Percentiles rank a stretch among this genome's conserved stretches.
Evolutionary conservation across 2,797 vertebrate species (phyloP).

Genomic region (Gouania willdenowi): DNA sequence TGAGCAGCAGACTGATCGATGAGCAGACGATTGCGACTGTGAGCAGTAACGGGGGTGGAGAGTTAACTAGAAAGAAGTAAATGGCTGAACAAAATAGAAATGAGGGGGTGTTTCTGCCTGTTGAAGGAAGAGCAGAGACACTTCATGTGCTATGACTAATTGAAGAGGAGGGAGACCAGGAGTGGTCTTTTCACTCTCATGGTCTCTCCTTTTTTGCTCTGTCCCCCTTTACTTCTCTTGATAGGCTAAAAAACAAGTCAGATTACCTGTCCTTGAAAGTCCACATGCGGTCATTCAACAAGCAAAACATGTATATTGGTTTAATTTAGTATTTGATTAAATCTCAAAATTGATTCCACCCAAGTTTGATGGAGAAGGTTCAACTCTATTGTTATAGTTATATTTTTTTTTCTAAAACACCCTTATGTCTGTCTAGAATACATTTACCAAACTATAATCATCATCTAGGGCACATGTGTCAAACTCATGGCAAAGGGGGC

Average conservation of each 20-base stretch:
- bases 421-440: too few relatives aligned
- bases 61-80: conserved; percentile 68
- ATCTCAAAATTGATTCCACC: conserved; percentile 13
- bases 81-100: conserved; percentile 53
- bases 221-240: conserved; percentile 41
- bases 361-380: conserved; percentile 4
- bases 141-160: conserved; percentile 58
- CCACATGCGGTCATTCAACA: conserved; percentile 44
- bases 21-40: conserved; percentile 33
- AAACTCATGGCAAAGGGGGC: too few relatives aligned
- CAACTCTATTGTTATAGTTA: not conserved
- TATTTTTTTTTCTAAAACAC: too few relatives aligned
- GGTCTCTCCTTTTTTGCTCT: conserved; percentile 39
- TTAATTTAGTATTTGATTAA: conserved; percentile 8
- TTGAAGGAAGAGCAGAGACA: conserved; percentile 40
- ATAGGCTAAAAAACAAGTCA: conserved; percentile 67
- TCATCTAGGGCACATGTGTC: too few relatives aligned
- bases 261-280: conserved; percentile 68
- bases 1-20: conserved; percentile 57
- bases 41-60: conserved; percentile 34
- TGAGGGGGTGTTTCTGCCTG: conserved; percentile 17
- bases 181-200: conserved; percentile 55
- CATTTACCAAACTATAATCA: too few relatives aligned
- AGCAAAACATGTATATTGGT: conserved; percentile 32
- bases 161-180: conserved; percentile 53